Conservation (phyloP, 2,888 invertebrate species). For the Maniola hyperantus region DNA sequence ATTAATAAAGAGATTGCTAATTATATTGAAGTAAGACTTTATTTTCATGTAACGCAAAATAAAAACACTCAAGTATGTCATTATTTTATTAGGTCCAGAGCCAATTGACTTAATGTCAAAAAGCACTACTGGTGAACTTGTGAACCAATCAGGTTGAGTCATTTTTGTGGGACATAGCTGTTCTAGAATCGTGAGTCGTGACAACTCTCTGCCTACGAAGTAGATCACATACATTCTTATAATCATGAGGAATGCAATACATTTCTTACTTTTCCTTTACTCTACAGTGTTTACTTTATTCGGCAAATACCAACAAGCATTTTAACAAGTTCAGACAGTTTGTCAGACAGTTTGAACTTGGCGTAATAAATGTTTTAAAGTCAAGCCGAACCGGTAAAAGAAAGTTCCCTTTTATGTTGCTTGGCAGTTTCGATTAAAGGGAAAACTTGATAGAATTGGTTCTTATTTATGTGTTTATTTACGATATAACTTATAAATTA, state of each 20-base stretch:
- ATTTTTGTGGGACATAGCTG: background rate
- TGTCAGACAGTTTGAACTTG: conserved; percentile 8
- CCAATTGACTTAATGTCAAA: background rate
- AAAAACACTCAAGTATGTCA: no score
- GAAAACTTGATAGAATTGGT: conserved; percentile 14
- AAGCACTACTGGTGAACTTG: background rate
- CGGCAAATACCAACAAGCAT: conserved; percentile 5
- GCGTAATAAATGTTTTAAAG: conserved; percentile 20
- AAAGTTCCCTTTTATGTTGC: conserved; percentile 22
- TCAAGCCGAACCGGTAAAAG: conserved; percentile 19
- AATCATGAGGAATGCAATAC: background rate
- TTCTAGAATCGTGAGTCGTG: background rate
- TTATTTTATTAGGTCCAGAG: background rate
- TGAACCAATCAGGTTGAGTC: background rate
- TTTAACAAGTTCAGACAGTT: background rate
- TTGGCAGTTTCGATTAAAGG: conserved; percentile 18
- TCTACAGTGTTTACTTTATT: background rate
- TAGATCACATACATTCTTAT: background rate
- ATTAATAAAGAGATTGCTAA: no score
- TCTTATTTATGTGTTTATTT: conserved; percentile 9
- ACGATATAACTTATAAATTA: background rate
- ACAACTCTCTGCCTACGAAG: background rate
- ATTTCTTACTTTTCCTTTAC: background rate
- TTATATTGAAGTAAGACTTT: no score
- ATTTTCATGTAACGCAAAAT: no score